Base-by-base conservation (phyloP, 2,888 invertebrate species). In the Maniola hyperantus region DNA sequence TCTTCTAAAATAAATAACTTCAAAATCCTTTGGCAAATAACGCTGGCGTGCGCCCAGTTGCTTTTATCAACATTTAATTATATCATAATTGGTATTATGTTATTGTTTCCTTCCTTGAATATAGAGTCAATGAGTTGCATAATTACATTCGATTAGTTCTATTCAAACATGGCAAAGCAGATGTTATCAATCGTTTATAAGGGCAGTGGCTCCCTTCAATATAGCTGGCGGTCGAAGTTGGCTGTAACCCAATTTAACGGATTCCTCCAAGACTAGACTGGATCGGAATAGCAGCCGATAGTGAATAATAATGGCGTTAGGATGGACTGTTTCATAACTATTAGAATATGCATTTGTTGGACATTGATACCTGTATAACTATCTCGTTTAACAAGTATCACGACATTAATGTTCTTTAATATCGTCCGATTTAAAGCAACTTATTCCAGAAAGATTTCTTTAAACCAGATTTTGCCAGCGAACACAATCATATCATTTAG, bases 241-340 rank as follows among this genome's bases (percentile, higher is more conserved):
- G 89, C 89, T 75, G 74, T 76, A 75, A 74, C 83, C 87, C 88
- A 90, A 88, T 83, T 84, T 82, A 78, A 79, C 78, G 76, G 79
- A 79, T 82, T 79, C 75, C 83, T 83, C 71, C 73, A 72, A 75
- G 76, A 76, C 79, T 71, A 77, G 76, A 77, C 75, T 75, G 57
- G 57, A 73, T 78, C 78, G 79, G 74, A 78, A 76, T 67, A 73
- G 50, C 57, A 67, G 66, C 59, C 59, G 46, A 55, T 53, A 58
- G 48, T 59, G 62, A 59, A 66, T 48, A 63, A 39, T 65, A 51
- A 64, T 59, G 48, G 20, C 36, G 50, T 60, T 58, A 58, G 57
- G 8, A 50, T 59, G 57, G 48, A 54, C 42, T 4, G 10, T 48
- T 54, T 34, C 34, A 51, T 46, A 65, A 42, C 48, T 61, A 54